Evolutionary conservation across 2,113 vertebrate genomes (phyloP), one percentile per base, ranked within the genome.

Genomic region (Prunella himalayana): DNA sequence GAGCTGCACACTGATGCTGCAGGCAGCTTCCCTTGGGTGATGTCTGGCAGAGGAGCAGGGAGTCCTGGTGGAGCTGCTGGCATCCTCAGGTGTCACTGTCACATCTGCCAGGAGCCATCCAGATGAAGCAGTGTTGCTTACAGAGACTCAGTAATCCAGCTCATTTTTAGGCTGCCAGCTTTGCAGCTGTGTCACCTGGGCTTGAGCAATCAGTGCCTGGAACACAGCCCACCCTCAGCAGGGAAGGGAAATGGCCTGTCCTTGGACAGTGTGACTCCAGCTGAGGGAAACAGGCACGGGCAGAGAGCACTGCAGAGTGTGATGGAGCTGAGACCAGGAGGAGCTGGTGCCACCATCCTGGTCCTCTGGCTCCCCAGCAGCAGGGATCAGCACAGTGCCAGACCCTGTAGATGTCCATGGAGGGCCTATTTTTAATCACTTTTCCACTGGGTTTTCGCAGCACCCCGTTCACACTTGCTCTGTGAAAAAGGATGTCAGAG

Each of bases 401-500:
- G 68, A 63, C 30, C 37, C 51, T 7, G 1, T n/a, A 53, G 93
- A 71, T 92, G 84, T 15, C 37, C 85, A 24, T 4, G 23, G 63
- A 75, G 79, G 50, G 31, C 59, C 76, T 93, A 86, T 95, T 97
- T 94, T 94, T 83, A 94, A 87, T 87, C 84, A 71, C 89, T 87
- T 71, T 83, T 86, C 91, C 64, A 28, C 37, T n/a, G 73, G 68
- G 59, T 81, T 88, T 93, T 92, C 71, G 82, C 78, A 79, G 88
- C 4, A 30, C 71, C 91, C 88, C 11, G 4, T 96, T 96, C 92
- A 92, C 92, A 93, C 94, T 93, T 84, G 75, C 79, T 92, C 92
- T 90, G 94, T 83, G 92, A 94, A 95, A 92, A 95, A 93, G 95
- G 92, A 96, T 93, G 95, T 95, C 70, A 66, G 90, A 83, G 93